phyloP scores from a whole-genome alignment of 2,888 invertebrate species.

The Sepiola atlantica region DNA sequence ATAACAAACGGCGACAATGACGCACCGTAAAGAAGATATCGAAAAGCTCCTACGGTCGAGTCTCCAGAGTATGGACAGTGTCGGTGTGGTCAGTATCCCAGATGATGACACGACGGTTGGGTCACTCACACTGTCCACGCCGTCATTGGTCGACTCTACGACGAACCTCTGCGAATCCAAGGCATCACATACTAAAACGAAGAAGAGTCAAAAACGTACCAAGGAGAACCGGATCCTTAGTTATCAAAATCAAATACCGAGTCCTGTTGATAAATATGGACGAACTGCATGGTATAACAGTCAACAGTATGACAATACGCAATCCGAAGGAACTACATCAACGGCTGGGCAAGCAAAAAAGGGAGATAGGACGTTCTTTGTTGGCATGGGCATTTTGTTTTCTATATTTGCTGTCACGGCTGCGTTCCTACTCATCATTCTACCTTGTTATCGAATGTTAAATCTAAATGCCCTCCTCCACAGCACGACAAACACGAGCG shows the following conservation, averaged over 20 bases:
- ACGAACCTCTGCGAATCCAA: slow-evolving; percentile 33
- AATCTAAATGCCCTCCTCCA: slow-evolving; percentile 34
- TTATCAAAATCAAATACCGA: not conserved
- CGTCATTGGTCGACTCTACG: slow-evolving; percentile 32
- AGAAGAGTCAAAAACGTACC: not conserved
- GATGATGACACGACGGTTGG: not conserved
- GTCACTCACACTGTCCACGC: not conserved
- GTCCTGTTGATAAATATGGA: not conserved
- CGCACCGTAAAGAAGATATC: not conserved
- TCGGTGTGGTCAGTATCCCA: not conserved
- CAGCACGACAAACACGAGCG: not conserved
- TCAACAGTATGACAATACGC: not conserved
- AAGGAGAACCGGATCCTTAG: not conserved
- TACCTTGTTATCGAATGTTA: slow-evolving; percentile 34
- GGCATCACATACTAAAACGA: not conserved
- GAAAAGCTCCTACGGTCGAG: slow-evolving; percentile 1
- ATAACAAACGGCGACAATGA: not conserved
- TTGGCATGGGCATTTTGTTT: slow-evolving; percentile 35
- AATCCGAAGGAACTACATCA: not conserved
- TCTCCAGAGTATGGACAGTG: slow-evolving; percentile 35
- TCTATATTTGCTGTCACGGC: slow-evolving; percentile 37
- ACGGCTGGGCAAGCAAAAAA: slow-evolving; percentile 8
- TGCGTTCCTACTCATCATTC: not conserved
- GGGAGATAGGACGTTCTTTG: slow-evolving; percentile 22
- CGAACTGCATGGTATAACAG: not conserved